Evolutionary conservation across 2,888 invertebrate genomes (phyloP).

Genomic region (Leptopilina myrica): DNA sequence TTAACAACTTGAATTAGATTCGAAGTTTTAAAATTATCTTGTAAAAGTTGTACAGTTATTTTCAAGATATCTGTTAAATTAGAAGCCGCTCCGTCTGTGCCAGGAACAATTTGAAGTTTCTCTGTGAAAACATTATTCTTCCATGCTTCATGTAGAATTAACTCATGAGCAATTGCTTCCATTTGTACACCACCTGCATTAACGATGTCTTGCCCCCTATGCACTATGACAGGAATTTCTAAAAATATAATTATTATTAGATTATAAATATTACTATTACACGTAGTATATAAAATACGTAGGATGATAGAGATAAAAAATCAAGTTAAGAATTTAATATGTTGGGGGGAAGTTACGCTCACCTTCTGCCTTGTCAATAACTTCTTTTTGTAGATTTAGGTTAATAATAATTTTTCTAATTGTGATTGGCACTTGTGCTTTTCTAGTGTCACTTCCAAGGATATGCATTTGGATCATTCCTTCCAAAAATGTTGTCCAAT

Average conservation of each 20-base stretch:
- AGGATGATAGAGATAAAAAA: too few relatives aligned
- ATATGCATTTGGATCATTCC: slow-evolving; percentile 82
- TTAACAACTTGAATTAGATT: background rate
- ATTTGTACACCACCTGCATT: slow-evolving; percentile 30
- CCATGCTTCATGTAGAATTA: background rate
- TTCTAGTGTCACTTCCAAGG: slow-evolving; percentile 74
- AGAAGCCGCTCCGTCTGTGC: background rate
- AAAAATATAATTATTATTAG: background rate
- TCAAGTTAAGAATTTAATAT: too few relatives aligned
- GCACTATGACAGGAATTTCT: slow-evolving; percentile 14
- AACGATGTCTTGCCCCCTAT: background rate
- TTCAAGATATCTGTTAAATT: background rate
- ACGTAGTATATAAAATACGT: too few relatives aligned
- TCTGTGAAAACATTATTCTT: background rate
- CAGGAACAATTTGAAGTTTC: background rate
- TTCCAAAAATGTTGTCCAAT: slow-evolving; percentile 84
- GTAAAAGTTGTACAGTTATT: background rate
- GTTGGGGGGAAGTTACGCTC: background rate
- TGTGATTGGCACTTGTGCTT: slow-evolving; percentile 79
- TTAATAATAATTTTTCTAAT: slow-evolving; percentile 80
- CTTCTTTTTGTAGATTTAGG: slow-evolving; percentile 70
- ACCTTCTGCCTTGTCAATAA: background rate
- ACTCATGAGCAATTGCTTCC: background rate
- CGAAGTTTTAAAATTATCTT: background rate
- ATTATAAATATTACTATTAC: too few relatives aligned